These are phyloP conservation scores for Cydia splendana DNA, from an alignment of 1,140 invertebrate species.

Conservation along the genomic window DNA sequence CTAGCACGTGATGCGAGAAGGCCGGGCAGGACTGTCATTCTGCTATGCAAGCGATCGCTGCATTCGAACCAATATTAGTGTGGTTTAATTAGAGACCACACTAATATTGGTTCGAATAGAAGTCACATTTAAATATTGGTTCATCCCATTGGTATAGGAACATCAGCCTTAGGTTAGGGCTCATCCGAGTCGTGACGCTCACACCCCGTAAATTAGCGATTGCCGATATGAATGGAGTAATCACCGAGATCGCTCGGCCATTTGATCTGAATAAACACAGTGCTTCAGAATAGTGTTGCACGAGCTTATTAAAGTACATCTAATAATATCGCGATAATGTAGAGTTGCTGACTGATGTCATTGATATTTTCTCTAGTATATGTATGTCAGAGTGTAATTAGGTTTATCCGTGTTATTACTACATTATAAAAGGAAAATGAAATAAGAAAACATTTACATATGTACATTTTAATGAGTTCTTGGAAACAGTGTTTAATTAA, in stretches of 20 bases:
- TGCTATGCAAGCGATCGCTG: neutral
- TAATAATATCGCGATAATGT: neutral
- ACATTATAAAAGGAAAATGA: neutral
- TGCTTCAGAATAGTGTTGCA: slow-evolving; percentile 7
- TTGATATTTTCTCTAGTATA: neutral
- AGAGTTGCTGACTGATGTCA: neutral
- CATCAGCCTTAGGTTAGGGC: neutral
- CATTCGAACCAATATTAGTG: neutral
- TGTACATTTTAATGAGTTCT: too few relatives aligned
- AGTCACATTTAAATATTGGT: neutral
- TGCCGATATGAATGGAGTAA: slow-evolving; percentile 20
- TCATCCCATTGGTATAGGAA: neutral
- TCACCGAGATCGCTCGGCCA: slow-evolving; percentile 13
- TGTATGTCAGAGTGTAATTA: neutral
- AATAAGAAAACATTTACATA: neutral
- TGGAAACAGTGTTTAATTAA: too few relatives aligned
- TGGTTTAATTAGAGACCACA: neutral
- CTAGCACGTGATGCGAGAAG: slow-evolving; percentile 40
- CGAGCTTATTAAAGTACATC: neutral
- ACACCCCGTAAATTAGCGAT: slow-evolving; percentile 25
- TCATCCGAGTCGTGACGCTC: slow-evolving; percentile 15
- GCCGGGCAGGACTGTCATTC: slow-evolving; percentile 11
- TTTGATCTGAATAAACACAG: slow-evolving; percentile 31
- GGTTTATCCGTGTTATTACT: slow-evolving; percentile 1
- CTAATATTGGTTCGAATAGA: too few relatives aligned